phyloP scores from a whole-genome alignment of 1,140 invertebrate species.

The Cryptotermes secundus region DNA sequence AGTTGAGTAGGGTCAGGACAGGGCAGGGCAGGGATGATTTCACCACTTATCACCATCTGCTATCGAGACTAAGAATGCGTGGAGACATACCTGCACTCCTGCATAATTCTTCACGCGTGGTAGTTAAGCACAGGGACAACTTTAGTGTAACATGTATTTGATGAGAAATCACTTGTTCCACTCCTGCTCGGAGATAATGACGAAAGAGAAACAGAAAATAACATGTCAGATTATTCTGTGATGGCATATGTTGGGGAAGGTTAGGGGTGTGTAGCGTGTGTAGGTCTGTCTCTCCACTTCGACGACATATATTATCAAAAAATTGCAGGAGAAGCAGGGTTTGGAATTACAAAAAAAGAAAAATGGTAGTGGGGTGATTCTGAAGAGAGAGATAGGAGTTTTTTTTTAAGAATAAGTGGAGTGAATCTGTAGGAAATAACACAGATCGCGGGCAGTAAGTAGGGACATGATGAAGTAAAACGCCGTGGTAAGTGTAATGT shows the following conservation, averaged over 20 bases:
- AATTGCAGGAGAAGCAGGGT: neutral
- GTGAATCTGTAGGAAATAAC: neutral
- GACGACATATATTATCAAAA: neutral
- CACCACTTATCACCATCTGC: no score
- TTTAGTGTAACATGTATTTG: no score
- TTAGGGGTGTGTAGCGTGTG: neutral
- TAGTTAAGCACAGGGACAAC: no score
- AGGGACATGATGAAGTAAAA: neutral
- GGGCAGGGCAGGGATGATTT: no score
- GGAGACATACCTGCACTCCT: no score
- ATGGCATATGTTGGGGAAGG: neutral
- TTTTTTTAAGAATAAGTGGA: neutral
- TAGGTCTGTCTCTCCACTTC: neutral
- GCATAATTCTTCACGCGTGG: no score
- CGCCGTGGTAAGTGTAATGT: neutral
- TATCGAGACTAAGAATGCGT: no score
- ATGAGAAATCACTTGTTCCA: no score
- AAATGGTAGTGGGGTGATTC: neutral
- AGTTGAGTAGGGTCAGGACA: no score
- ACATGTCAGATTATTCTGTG: neutral
- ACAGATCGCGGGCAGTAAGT: neutral
- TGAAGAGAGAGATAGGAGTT: neutral
- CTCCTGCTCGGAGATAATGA: neutral
- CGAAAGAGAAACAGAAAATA: neutral
- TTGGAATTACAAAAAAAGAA: neutral